Evolutionary conservation across 2,113 vertebrate species (phyloP), one percentile per base, ranked within the genome.

Genomic region (Corythaeola cristata): DNA sequence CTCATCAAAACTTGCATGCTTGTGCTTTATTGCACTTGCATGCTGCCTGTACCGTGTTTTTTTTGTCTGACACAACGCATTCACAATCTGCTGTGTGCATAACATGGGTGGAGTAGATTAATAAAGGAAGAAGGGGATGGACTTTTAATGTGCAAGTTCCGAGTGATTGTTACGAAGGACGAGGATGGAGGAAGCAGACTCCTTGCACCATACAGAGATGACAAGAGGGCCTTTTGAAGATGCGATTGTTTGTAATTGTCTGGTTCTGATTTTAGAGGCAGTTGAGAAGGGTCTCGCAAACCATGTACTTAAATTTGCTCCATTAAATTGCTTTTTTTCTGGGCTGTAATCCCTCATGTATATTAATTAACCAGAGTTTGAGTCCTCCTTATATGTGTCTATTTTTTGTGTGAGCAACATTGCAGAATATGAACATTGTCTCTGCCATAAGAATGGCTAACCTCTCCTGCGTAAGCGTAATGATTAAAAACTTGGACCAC

Each of bases 71-170:
- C 59, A 68, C 53, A 50, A 24, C 87, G 91, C 58, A 62, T 75
- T 91, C 52, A 53, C 69, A 69, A 10, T 88, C 75, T 87, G 74
- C 71, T 85, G 79, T 1, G 0, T 96, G 95, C 88, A 90, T 68
- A 87, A 49, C 41, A 21, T 89, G 96, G 89, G 92, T 97, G 96
- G 89, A 24, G 94, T 89, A 33, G 49, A 35, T 93, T 92, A 96
- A 85, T 95, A 96, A 92, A 89, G 96, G 91, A 97, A 97, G 86
- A 66, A 75, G 90, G 64, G 90, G 89, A 64, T 58, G 78, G 87
- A 79, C 64, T 94, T 94, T 90, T 91, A 88, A 94, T 83, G 74
- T 90, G 64, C 23, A 3, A 80, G 49, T 90, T 96, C 90, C 41
- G 7, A 90, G 85, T 53, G 39, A 90, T 94, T 96, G 90, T 96